Conservation (phyloP, 2,888 invertebrate genomes). For the Neoitamus cyanurus region DNA sequence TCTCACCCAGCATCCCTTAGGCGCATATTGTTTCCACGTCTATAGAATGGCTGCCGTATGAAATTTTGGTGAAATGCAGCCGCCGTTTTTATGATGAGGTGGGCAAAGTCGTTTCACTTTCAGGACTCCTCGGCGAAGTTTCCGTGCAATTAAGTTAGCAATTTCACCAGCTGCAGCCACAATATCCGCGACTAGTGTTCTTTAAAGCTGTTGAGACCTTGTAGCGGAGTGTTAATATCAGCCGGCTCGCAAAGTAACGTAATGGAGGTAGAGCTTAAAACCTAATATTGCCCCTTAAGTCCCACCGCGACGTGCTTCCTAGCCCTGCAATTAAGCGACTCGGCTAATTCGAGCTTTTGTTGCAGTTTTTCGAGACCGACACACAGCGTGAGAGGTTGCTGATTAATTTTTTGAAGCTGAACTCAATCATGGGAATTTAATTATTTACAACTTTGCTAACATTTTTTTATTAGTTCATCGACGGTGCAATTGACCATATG, state of each 20-base stretch:
- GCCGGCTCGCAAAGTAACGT: slow-evolving; percentile 11
- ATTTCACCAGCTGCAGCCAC: background rate
- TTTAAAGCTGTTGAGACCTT: slow-evolving; percentile 29
- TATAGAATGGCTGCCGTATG: slow-evolving; percentile 10
- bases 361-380: background rate
- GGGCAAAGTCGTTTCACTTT: slow-evolving; percentile 34
- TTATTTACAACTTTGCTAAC: background rate
- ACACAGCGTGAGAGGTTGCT: background rate
- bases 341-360: background rate
- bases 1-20: background rate
- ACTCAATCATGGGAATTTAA: background rate
- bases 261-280: slow-evolving; percentile 1
- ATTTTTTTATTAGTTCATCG: background rate
- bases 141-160: slow-evolving; percentile 38
- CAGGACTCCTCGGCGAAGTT: slow-evolving; percentile 11
- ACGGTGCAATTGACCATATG: no score
- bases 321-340: background rate
- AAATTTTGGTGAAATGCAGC: slow-evolving; percentile 38
- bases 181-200: slow-evolving; percentile 32
- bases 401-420: background rate
- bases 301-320: background rate
- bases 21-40: slow-evolving; percentile 27
- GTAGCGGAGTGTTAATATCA: slow-evolving; percentile 33
- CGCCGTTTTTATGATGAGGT: slow-evolving; percentile 23
- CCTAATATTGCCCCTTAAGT: background rate